Percentiles rank a stretch among this genome's conserved stretches.
Evolutionary conservation across 2,113 vertebrate species (phyloP).

Genomic region (Pachypanchax playfairii): DNA sequence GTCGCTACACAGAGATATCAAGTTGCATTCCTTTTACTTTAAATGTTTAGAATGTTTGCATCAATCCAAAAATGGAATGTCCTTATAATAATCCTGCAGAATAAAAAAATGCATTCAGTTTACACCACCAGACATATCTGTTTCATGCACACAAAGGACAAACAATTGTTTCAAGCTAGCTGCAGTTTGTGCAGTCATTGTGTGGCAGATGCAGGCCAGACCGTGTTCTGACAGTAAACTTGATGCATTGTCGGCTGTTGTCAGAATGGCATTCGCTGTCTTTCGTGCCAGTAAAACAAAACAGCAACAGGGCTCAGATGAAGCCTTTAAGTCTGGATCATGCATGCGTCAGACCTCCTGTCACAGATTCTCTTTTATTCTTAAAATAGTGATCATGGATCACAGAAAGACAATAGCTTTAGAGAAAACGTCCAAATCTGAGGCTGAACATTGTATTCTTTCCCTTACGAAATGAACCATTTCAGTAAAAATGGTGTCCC

Average conservation of each 20-base stretch:
- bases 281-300: slow-evolving; percentile 28
- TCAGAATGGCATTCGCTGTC: slow-evolving; percentile 24
- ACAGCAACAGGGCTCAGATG: slow-evolving; percentile 12
- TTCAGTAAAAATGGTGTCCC: background rate
- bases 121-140: background rate
- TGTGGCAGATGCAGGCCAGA: slow-evolving; percentile 4
- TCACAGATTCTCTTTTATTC: background rate
- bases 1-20: background rate
- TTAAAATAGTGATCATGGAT: background rate
- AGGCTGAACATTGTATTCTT: background rate
- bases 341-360: background rate
- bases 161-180: slow-evolving; percentile 26
- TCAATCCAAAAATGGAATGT: too few relatives aligned
- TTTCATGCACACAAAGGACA: slow-evolving; percentile 11
- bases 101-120: slow-evolving; percentile 19
- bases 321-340: slow-evolving; percentile 16
- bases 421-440: background rate
- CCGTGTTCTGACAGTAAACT: slow-evolving; percentile 28
- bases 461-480: background rate
- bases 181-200: slow-evolving; percentile 7
- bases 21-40: background rate
- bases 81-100: background rate
- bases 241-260: slow-evolving; percentile 40
- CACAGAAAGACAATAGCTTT: background rate
- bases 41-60: too few relatives aligned